These are phyloP conservation scores for Pristionchus exspectatus DNA, from an alignment of 2,888 invertebrate species.

Conservation along the genomic window DNA sequence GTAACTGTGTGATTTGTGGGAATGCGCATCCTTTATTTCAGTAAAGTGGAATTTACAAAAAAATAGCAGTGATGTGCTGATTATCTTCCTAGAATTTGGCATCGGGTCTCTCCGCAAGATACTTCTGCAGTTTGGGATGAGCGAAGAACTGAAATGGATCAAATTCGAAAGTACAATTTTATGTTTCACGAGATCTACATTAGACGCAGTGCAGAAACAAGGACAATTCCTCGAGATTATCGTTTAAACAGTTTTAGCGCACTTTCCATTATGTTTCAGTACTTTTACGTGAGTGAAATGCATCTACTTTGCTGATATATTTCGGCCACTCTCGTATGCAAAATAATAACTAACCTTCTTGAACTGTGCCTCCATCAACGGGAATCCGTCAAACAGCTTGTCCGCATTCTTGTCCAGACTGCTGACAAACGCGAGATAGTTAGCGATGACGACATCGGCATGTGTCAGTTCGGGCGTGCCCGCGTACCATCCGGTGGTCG, in stretches of 20 bases:
- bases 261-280: neutral
- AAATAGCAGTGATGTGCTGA: neutral
- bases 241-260: neutral
- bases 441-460: constrained; percentile 17
- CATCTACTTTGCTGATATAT: no score
- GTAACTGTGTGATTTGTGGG: no score
- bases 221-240: neutral
- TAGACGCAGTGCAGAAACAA: neutral
- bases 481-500: constrained; percentile 11
- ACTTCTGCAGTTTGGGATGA: constrained; percentile 10
- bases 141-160: constrained; percentile 17
- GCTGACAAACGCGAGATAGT: neutral
- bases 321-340: no score
- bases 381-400: neutral
- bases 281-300: neutral
- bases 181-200: neutral
- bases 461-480: neutral
- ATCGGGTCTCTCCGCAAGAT: constrained; percentile 16
- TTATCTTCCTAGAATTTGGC: neutral
- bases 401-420: neutral
- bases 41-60: no score
- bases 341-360: neutral
- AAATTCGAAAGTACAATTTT: neutral
- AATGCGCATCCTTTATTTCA: no score
- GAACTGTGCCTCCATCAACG: neutral